Conservation (phyloP, 2,797 vertebrate genomes). For the Sciurus carolinensis region DNA sequence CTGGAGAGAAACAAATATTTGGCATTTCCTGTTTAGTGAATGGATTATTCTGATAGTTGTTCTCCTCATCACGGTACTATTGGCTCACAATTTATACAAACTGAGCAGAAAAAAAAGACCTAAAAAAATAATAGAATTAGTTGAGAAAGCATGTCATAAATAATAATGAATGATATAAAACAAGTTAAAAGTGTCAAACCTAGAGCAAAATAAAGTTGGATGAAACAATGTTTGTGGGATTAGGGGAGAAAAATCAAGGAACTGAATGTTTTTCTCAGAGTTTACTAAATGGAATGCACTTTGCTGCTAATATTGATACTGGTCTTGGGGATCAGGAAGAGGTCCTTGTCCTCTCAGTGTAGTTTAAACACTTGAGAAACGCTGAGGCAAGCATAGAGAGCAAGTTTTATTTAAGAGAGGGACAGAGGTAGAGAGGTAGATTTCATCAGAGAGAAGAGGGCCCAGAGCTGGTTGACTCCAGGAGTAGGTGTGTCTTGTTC, state of each 20-base stretch:
- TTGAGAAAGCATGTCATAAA: slow-evolving; percentile 47
- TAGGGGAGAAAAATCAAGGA: slow-evolving; percentile 20
- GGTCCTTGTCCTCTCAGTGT: too few relatives aligned
- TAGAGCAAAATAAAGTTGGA: neutral
- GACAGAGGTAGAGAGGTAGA: too few relatives aligned
- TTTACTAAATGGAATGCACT: neutral
- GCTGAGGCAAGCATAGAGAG: too few relatives aligned
- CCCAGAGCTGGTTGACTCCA: too few relatives aligned
- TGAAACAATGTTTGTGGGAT: neutral
- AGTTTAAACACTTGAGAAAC: too few relatives aligned
- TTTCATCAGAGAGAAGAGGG: too few relatives aligned
- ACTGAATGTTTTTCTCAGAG: neutral
- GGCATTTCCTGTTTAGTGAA: slow-evolving; percentile 59
- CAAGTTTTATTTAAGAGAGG: too few relatives aligned
- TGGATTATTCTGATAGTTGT: slow-evolving; percentile 34
- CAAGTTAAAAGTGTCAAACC: neutral
- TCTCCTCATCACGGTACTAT: neutral
- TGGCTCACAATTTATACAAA: slow-evolving; percentile 22
- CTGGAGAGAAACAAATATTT: slow-evolving; percentile 35
- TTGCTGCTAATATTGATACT: neutral
- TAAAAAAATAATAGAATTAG: slow-evolving; percentile 4
- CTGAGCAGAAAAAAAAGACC: neutral
- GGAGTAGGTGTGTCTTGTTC: too few relatives aligned
- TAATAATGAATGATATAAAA: slow-evolving; percentile 32
- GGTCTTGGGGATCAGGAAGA: too few relatives aligned